phyloP scores from a whole-genome alignment of 2,113 vertebrate genomes.

The Saguinus imperator region DNA sequence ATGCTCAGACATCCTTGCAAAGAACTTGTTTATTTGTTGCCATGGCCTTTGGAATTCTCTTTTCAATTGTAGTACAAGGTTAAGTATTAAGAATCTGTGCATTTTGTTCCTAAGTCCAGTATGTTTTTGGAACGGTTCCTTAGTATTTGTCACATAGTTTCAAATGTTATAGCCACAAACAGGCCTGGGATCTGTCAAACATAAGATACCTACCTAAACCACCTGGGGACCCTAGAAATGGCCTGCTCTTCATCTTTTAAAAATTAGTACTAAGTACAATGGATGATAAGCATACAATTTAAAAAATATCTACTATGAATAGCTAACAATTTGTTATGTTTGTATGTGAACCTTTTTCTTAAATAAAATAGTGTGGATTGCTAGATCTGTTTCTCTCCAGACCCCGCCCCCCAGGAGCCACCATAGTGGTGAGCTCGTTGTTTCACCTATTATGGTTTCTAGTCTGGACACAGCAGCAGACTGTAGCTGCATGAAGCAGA shows the following conservation, averaged over 20 bases:
- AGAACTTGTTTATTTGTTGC: background rate
- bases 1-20: too few relatives aligned
- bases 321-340: background rate
- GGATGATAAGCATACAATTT: background rate
- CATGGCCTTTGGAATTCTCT: background rate
- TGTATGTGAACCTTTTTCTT: background rate
- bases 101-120: background rate
- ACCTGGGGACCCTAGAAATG: background rate
- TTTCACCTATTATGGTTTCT: background rate
- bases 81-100: background rate
- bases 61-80: background rate
- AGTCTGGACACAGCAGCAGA: background rate
- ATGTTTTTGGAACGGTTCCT: background rate
- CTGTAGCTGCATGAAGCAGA: background rate
- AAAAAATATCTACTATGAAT: background rate
- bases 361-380: background rate
- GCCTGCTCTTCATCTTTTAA: background rate
- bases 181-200: background rate
- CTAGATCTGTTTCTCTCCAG: background rate
- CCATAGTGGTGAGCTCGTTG: rapidly evolving
- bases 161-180: background rate
- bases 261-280: background rate
- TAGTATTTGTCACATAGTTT: background rate
- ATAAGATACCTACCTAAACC: background rate
- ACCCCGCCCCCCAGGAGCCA: rapidly evolving